phyloP scores from a whole-genome alignment of 2,888 invertebrate species.

The Oligia latruncula region DNA sequence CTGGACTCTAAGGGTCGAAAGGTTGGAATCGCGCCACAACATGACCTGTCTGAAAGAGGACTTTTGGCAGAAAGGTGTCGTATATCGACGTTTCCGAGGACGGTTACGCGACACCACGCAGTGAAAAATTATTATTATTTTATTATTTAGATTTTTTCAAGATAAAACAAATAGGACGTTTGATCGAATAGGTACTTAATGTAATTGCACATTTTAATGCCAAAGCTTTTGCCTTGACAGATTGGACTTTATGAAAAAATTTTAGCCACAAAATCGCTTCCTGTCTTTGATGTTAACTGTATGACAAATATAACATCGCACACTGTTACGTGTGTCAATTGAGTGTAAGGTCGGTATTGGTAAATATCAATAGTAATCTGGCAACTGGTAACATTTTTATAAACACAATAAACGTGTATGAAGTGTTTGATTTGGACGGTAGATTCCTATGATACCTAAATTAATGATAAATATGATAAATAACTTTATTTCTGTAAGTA shows the following conservation, averaged over 20 bases:
- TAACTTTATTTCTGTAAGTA: neutral
- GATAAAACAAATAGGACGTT: neutral
- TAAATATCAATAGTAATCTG: slow-evolving; percentile 55
- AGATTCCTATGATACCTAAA: neutral
- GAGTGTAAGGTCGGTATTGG: slow-evolving; percentile 78
- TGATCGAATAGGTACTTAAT: neutral
- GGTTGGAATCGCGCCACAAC: too few relatives aligned
- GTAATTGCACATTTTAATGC: slow-evolving; percentile 39
- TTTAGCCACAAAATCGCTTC: slow-evolving; percentile 76
- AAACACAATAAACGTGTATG: slow-evolving; percentile 9
- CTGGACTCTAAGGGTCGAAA: too few relatives aligned
- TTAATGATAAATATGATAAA: neutral
- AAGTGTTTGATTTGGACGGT: slow-evolving; percentile 9
- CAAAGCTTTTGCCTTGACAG: slow-evolving; percentile 77
- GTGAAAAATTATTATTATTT: too few relatives aligned
- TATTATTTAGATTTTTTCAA: slow-evolving; percentile 1
- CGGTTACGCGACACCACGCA: too few relatives aligned
- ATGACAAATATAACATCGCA: slow-evolving; percentile 80
- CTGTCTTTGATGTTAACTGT: slow-evolving; percentile 83
- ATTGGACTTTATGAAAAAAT: slow-evolving; percentile 76
- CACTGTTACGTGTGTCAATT: slow-evolving; percentile 77
- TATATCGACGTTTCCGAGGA: too few relatives aligned
- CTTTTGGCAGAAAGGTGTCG: too few relatives aligned
- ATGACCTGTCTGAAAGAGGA: too few relatives aligned
- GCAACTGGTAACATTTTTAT: slow-evolving; percentile 29